Conservation (phyloP, 2,113 vertebrate genomes). For the Leptodactylus fuscus region DNA sequence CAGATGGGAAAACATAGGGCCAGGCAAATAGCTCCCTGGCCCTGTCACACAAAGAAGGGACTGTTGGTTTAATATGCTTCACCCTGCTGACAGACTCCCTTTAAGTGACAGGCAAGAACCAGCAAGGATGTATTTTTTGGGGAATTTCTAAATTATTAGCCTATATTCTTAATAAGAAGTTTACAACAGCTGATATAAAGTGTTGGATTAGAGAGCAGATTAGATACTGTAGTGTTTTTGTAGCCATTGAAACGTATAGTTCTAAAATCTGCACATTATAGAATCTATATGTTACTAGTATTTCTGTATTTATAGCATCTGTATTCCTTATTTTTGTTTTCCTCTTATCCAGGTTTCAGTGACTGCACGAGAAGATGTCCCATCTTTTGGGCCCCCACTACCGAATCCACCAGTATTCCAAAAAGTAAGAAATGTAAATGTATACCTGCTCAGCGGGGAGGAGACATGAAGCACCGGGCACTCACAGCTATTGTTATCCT, state of each 20-base stretch:
- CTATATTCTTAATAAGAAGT: not conserved
- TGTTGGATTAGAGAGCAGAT: not conserved
- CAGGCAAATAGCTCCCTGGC: too few relatives aligned
- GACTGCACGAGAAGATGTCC: constrained; percentile 91
- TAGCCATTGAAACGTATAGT: not conserved
- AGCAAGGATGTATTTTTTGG: too few relatives aligned
- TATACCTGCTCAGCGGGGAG: not conserved
- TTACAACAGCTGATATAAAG: not conserved
- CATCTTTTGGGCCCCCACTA: constrained; percentile 86
- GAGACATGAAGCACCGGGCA: constrained; percentile 16
- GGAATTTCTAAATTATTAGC: too few relatives aligned
- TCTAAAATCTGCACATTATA: not conserved
- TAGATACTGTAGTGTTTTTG: not conserved
- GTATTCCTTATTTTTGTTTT: not conserved
- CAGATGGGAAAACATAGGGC: too few relatives aligned
- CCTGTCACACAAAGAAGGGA: too few relatives aligned
- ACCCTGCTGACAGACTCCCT: too few relatives aligned
- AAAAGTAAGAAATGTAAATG: constrained; percentile 75
- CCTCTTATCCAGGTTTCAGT: constrained; percentile 81
- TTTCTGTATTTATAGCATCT: too few relatives aligned
- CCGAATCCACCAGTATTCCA: constrained; percentile 86
- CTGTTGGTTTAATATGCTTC: too few relatives aligned
- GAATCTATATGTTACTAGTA: too few relatives aligned
- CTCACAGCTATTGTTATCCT: not conserved
- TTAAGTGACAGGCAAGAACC: too few relatives aligned